Evolutionary conservation across 2,797 vertebrate genomes (phyloP).

Genomic region (Parambassis ranga): DNA sequence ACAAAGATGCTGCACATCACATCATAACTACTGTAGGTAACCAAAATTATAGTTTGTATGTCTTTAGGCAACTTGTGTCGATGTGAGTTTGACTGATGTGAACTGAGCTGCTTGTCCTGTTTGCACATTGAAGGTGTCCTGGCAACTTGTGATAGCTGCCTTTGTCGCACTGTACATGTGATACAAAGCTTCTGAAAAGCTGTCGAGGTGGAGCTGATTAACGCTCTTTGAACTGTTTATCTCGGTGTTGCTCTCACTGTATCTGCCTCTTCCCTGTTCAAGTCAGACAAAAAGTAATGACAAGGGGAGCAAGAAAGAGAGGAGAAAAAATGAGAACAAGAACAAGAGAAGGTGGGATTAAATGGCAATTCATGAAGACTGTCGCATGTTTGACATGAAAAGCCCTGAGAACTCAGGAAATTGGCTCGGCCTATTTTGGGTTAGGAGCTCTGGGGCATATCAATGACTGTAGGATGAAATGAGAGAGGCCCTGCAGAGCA

Average conservation of each 20-base stretch:
- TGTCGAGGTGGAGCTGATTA: constrained; percentile 16
- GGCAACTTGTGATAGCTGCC: not conserved
- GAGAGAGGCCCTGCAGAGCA: constrained; percentile 53
- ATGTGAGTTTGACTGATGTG: not conserved
- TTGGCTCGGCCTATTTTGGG: constrained; percentile 51
- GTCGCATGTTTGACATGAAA: constrained; percentile 53
- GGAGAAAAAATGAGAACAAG: constrained; percentile 19
- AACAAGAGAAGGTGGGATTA: constrained; percentile 19
- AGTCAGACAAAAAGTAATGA: constrained; percentile 11
- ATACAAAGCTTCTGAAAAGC: constrained; percentile 26
- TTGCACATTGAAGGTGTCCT: not conserved
- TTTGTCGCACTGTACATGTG: constrained; percentile 25
- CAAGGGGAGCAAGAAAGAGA: not conserved
- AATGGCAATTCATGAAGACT: constrained; percentile 34
- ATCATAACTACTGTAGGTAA: not conserved
- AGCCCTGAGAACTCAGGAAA: constrained; percentile 56
- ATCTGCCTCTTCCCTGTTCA: constrained; percentile 2
- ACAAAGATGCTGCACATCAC: no score
- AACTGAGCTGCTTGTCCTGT: not conserved
- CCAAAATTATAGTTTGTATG: not conserved
- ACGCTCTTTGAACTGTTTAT: constrained; percentile 33
- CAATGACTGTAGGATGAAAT: constrained; percentile 64
- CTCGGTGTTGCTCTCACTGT: constrained; percentile 2
- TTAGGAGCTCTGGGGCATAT: constrained; percentile 65
- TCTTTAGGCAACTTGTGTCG: not conserved